Base-by-base conservation (phyloP, 2,888 invertebrate genomes). In the Noctua comes region DNA sequence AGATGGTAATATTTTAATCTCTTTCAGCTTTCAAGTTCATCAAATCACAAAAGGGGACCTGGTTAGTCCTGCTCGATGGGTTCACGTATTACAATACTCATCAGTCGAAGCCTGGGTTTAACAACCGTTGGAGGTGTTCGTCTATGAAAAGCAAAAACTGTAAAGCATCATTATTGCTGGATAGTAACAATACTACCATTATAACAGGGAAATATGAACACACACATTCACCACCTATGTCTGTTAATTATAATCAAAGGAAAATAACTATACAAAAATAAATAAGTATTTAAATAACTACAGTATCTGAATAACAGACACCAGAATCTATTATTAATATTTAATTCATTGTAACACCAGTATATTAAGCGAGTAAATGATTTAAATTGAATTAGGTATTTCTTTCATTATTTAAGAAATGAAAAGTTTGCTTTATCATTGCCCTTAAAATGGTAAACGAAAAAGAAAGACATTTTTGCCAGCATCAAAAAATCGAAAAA, bases 141-240 rank as follows among this genome's bases (percentile, higher is more conserved):
- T 84, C 84, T 0, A 84, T 77, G 80, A 84, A 77, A 65, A 83
- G 83, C 57, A 83, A 71, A 54, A 10, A 31, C 51, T 83, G 84
- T 31, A 83, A 71, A 76, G 83, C 84, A 8, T 54, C 66, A 8
- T 18, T 83, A 24, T 2, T 80, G 13, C 36, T 83, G 21, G 66
- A 76, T 40, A 16, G n/a, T 18, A 21, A 73, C 10, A 68, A 51
- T 21, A 48, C 54, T 1, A 27, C n/a, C 3, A 62, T 62, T 31
- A 8, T 62, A 27, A 62, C 62, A 18, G 62, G 31, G 8, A 31
- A 21, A 64, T 64, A 64, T 64, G 36, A 64, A 64, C 64, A 64
- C 6, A 21, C 64, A 5, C 64, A 64, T 24, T 11, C 36, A 24
- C 64, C 64, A 64, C 36, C 64, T 21, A 59, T 48, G 18, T 18